Evolutionary conservation across 2,113 vertebrate species (phyloP).

Genomic region (Erythrocebus patas): DNA sequence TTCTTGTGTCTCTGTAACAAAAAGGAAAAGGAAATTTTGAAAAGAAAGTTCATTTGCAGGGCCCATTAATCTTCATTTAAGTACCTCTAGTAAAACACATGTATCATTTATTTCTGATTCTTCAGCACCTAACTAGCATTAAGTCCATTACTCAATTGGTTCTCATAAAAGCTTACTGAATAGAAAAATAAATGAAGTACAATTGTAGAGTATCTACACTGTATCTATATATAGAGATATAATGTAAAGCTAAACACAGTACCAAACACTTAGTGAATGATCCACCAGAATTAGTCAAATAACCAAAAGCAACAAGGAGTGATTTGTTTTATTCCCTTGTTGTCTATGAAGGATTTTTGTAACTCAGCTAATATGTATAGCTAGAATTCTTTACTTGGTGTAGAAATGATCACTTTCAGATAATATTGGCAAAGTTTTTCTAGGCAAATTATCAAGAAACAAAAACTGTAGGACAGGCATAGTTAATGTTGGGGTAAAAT

Average conservation of each 20-base stretch:
- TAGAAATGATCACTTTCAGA: neutral
- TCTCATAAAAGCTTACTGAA: slow-evolving; percentile 14
- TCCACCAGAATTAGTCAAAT: neutral
- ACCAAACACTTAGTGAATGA: neutral
- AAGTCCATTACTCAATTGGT: neutral
- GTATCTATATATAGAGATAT: neutral
- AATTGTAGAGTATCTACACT: neutral
- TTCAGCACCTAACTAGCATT: neutral
- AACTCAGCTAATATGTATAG: neutral
- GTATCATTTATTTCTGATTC: slow-evolving; percentile 1
- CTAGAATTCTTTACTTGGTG: neutral
- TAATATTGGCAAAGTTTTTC: neutral
- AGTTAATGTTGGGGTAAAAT: neutral
- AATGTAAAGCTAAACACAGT: neutral
- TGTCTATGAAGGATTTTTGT: neutral
- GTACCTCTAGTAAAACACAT: neutral
- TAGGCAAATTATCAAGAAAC: neutral
- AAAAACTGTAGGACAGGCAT: neutral
- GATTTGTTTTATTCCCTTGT: neutral
- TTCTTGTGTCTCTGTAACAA: neutral
- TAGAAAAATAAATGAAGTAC: neutral
- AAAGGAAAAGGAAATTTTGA: neutral
- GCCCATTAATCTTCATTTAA: neutral
- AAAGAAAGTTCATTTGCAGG: slow-evolving; percentile 2
- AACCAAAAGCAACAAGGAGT: neutral